These are phyloP conservation scores for Solen grandis DNA, from an alignment of 1,140 invertebrate species.

Conservation along the genomic window DNA sequence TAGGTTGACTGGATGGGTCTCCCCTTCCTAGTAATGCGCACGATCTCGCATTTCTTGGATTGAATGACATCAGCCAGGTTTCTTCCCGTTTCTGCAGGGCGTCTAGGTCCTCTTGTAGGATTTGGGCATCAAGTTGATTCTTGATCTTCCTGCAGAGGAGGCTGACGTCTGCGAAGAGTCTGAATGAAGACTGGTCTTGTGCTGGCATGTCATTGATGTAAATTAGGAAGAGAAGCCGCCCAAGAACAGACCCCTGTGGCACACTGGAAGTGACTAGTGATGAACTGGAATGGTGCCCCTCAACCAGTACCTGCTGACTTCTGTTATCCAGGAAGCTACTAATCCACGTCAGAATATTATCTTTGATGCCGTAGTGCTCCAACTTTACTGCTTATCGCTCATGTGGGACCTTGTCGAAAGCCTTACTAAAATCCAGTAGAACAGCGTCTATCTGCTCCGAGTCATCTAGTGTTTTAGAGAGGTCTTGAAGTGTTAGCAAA, in stretches of 20 bases:
- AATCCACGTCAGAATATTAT: background rate
- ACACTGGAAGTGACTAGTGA: constrained; percentile 21
- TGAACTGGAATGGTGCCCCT: constrained; percentile 2
- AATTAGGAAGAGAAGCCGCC: background rate
- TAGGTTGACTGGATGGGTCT: background rate
- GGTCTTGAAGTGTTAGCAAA: constrained; percentile 27
- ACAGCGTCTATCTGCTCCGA: background rate
- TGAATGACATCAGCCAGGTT: constrained; percentile 48
- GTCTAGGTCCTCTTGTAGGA: constrained; percentile 35
- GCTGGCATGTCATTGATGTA: too few relatives aligned
- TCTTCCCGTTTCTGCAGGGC: constrained; percentile 44
- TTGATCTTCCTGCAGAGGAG: too few relatives aligned
- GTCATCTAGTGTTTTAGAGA: background rate
- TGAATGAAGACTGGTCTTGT: too few relatives aligned
- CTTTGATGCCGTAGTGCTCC: constrained; percentile 8
- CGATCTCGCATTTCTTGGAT: constrained; percentile 42
- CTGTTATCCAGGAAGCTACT: background rate
- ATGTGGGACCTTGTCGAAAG: constrained; percentile 26
- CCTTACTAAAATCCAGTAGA: constrained; percentile 3
- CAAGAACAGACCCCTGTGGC: constrained; percentile 12
- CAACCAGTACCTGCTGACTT: constrained; percentile 8
- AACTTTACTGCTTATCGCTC: background rate
- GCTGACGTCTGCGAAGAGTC: too few relatives aligned
- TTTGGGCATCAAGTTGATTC: too few relatives aligned
- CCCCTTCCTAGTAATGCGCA: constrained; percentile 31